A percentile compares a stretch with the other conserved stretches of the same genome.
Conservation (phyloP, 2,888 invertebrate genomes). For the Toxonevra muliebris region DNA sequence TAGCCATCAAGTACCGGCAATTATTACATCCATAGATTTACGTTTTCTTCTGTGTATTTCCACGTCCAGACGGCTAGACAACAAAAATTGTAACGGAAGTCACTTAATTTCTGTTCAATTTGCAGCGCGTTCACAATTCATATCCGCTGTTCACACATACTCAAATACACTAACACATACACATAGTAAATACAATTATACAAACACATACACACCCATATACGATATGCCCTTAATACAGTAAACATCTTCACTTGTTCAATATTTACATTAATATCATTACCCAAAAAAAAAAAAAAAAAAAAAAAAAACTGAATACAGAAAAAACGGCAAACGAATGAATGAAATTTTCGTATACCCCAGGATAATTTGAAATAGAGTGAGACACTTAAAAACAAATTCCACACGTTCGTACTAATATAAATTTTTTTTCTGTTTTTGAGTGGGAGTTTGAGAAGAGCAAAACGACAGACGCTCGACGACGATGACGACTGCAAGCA, state of each 20-base stretch:
- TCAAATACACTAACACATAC: not conserved
- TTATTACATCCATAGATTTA: no score
- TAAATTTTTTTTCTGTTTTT: not conserved
- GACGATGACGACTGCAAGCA: no score
- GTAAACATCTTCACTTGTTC: no score
- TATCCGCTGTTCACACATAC: constrained; percentile 21
- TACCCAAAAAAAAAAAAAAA: not conserved
- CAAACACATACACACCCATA: no score
- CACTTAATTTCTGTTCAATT: constrained; percentile 54
- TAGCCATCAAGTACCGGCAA: no score
- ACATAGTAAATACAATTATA: no score
- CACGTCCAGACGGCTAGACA: constrained; percentile 32
- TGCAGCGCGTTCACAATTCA: constrained; percentile 23
- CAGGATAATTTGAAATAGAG: not conserved
- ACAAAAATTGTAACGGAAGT: constrained; percentile 57
- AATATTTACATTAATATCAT: not conserved
- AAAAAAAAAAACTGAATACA: not conserved
- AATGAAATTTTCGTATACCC: no score
- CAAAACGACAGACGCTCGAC: constrained; percentile 21
- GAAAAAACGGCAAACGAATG: no score
- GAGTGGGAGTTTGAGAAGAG: no score
- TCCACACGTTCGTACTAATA: constrained; percentile 24
- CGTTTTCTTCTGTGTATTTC: no score
- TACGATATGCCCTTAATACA: no score
- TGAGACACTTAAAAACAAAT: constrained; percentile 35